These are phyloP conservation scores for Mylabris sibirica DNA, from an alignment of 2,888 invertebrate genomes.

Conservation along the genomic window DNA sequence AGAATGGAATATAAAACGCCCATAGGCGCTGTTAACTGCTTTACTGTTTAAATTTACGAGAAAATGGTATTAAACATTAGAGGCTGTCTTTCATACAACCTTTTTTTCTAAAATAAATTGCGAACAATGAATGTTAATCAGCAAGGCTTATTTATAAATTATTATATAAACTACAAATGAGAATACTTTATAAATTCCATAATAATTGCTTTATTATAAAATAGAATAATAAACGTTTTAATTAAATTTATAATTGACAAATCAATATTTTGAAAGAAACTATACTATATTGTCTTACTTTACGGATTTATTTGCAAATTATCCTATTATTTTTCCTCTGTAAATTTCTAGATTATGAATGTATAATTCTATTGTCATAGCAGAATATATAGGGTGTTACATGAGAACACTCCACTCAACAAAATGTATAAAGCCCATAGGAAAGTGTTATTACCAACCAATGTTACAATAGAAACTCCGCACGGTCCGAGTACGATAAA, in stretches of 20 bases:
- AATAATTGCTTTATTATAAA: too few relatives aligned
- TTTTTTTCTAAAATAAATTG: background rate
- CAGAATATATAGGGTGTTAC: slow-evolving; percentile 48
- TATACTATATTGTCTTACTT: slow-evolving; percentile 28
- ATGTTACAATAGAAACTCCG: slow-evolving; percentile 48
- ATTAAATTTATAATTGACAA: background rate
- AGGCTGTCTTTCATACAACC: background rate
- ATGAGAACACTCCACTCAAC: slow-evolving; percentile 53
- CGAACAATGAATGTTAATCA: background rate
- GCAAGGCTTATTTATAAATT: too few relatives aligned
- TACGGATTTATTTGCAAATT: slow-evolving; percentile 39
- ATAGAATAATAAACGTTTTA: too few relatives aligned
- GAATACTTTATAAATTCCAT: too few relatives aligned
- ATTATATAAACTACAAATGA: too few relatives aligned
- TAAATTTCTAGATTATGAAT: slow-evolving; percentile 51
- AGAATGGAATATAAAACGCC: background rate
- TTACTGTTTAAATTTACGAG: background rate
- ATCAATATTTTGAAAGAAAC: background rate
- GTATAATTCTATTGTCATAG: slow-evolving; percentile 56
- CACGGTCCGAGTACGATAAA: slow-evolving; percentile 54
- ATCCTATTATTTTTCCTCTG: slow-evolving; percentile 26
- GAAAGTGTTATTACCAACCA: slow-evolving; percentile 57
- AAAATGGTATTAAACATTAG: background rate
- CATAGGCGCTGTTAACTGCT: background rate
- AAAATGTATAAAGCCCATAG: slow-evolving; percentile 58